Conservation (phyloP, 2,113 vertebrate species). For the Embiotoca jacksoni region DNA sequence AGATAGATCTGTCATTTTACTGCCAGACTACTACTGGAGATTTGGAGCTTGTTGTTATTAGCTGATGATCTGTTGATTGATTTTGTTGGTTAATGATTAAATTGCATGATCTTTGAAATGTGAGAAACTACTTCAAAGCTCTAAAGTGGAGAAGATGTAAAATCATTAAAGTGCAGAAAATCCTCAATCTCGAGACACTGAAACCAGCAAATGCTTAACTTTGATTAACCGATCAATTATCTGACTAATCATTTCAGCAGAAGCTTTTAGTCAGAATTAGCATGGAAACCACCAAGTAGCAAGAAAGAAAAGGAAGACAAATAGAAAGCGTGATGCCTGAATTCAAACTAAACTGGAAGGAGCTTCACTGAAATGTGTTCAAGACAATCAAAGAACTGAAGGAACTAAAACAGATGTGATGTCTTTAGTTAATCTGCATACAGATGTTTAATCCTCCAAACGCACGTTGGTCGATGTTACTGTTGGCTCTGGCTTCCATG, state of each 20-base stretch:
- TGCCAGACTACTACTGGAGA: not conserved
- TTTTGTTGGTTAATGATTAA: not conserved
- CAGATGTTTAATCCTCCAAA: not conserved
- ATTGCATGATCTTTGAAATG: not conserved
- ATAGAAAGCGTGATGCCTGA: slow-evolving; percentile 6
- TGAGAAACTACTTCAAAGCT: too few species aligned
- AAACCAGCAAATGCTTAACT: not conserved
- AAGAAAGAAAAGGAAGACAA: not conserved
- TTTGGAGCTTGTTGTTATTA: not conserved
- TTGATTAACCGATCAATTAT: not conserved
- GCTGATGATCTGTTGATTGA: too few species aligned
- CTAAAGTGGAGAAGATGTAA: too few species aligned
- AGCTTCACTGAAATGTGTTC: not conserved
- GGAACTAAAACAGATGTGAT: slow-evolving; percentile 1
- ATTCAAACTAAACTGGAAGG: not conserved
- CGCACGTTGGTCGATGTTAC: slow-evolving; percentile 13
- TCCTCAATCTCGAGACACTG: not conserved
- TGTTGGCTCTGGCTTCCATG: slow-evolving; percentile 6
- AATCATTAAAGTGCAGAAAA: not conserved
- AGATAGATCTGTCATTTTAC: not conserved
- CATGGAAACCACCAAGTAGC: too few species aligned
- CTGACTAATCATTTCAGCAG: too few species aligned
- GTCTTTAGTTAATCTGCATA: slow-evolving; percentile 6
- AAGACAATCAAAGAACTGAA: slow-evolving; percentile 21
- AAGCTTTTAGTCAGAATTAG: not conserved